phyloP scores from a whole-genome alignment of 2,113 vertebrate species.

The Atherinomorus stipes region DNA sequence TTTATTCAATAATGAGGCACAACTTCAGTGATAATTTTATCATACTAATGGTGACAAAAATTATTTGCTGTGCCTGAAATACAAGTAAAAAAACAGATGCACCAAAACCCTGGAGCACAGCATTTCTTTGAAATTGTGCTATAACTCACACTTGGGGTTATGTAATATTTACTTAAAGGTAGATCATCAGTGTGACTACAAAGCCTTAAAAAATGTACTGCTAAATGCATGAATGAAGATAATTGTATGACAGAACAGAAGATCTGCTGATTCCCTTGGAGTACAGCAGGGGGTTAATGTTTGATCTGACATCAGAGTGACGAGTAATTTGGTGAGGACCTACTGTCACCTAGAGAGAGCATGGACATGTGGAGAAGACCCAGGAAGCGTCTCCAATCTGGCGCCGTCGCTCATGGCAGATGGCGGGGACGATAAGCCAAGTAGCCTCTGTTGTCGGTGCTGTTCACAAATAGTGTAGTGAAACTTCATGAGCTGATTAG shows the following conservation, averaged over 20 bases:
- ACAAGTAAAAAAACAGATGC: constrained; percentile 11
- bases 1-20: too few relatives aligned
- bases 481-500: constrained; percentile 56
- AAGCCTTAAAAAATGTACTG: constrained; percentile 14
- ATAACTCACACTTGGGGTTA: constrained; percentile 29
- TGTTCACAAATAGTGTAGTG: constrained; percentile 60
- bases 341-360: constrained; percentile 47
- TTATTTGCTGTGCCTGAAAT: too few relatives aligned
- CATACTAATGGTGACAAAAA: too few relatives aligned
- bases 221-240: not conserved
- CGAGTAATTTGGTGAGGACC: constrained; percentile 58
- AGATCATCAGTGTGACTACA: constrained; percentile 39
- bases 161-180: constrained; percentile 34
- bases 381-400: constrained; percentile 70
- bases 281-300: constrained; percentile 31
- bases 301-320: constrained; percentile 58
- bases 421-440: constrained; percentile 61
- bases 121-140: constrained; percentile 11
- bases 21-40: too few relatives aligned
- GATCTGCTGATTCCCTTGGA: not conserved
- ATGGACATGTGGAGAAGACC: constrained; percentile 67
- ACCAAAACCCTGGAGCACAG: not conserved
- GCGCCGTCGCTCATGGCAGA: constrained; percentile 61
- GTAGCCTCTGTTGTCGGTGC: constrained; percentile 44
- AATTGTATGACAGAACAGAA: not conserved